Evolutionary conservation across 2,888 invertebrate species (phyloP), one percentile per base, ranked within the genome.

Genomic region (Lingula anatina): DNA sequence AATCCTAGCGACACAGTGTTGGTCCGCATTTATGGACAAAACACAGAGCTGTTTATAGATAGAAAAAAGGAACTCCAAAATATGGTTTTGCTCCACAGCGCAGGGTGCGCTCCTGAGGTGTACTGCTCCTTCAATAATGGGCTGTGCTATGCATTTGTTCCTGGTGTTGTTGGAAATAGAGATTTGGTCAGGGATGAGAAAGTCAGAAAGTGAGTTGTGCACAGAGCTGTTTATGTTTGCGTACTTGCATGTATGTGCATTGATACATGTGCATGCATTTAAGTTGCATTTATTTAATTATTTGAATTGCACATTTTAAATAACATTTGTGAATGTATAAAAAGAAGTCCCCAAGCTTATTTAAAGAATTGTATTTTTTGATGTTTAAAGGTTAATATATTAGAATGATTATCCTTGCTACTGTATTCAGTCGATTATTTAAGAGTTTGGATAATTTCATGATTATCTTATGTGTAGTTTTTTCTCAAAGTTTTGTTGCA

Each of bases 121-220:
- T 92, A 89, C 80, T 94, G 90, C 44, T 86, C 87, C 42, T 97
- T 97, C 78, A 83, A 86, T 62, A 99, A 99, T 82, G 97, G 97
- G 12, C 81, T 97, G 59, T 89, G 88, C 37, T 97, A 96, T 76
- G 87, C 90, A 75, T 83, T 72, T 64, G 68, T 78, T 57, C 87
- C 88, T 56, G 97, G 97, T 41, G 82, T 82, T 5, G 68, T 72
- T 3, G 50, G 78, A 12, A 68, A 70, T 51, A 64, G 66, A 44
- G 58, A 71, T 2, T 60, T 61, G 39, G 73, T 79, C 25, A 57
- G 73, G 49, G 69, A 78, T 44, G 49, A 56, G 31, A 57, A 51
- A 12, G 59, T 66, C 27, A 54, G 55, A 38, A 55, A 50, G 64
- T 64, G 54, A 39, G 51, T 40, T 36, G 18, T 15, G 4, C 9